Conservation (phyloP, 2,888 invertebrate species). For the Caradrina kadenii region DNA sequence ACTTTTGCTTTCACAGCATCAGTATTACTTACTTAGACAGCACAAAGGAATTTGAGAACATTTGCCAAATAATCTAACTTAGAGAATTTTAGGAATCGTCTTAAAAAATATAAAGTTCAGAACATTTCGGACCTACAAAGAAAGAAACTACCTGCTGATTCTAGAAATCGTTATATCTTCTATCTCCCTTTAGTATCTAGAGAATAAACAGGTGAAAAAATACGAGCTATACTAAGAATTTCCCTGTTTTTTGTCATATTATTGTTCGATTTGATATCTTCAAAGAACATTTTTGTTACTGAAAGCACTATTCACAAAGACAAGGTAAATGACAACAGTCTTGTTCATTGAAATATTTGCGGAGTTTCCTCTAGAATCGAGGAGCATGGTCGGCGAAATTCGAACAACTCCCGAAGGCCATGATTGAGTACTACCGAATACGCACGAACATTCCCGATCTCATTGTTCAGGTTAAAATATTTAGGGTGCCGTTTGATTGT, state of each 20-base stretch:
- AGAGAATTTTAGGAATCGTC: no score
- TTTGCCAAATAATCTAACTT: background rate
- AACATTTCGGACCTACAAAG: no score
- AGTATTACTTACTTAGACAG: no score
- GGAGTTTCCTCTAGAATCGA: conserved; percentile 9
- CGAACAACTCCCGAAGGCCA: conserved; percentile 13
- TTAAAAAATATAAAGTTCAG: no score
- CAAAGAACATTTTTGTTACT: background rate
- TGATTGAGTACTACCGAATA: conserved; percentile 23
- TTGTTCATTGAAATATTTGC: conserved; percentile 21
- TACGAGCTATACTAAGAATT: background rate
- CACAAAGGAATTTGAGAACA: background rate
- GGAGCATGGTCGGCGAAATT: conserved; percentile 22
- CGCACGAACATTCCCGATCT: conserved; percentile 36
- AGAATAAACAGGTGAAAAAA: no score
- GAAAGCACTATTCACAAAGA: background rate
- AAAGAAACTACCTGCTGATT: no score
- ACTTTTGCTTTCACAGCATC: no score
- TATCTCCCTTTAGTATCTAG: no score
- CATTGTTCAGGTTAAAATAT: conserved; percentile 19
- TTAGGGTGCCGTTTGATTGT: conserved; percentile 19
- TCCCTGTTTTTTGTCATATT: background rate
- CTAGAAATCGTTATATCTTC: no score
- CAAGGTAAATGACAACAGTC: conserved; percentile 5
- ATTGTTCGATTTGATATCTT: background rate